Conservation (phyloP, 2,888 invertebrate genomes). For the Drosophila neotestacea region DNA sequence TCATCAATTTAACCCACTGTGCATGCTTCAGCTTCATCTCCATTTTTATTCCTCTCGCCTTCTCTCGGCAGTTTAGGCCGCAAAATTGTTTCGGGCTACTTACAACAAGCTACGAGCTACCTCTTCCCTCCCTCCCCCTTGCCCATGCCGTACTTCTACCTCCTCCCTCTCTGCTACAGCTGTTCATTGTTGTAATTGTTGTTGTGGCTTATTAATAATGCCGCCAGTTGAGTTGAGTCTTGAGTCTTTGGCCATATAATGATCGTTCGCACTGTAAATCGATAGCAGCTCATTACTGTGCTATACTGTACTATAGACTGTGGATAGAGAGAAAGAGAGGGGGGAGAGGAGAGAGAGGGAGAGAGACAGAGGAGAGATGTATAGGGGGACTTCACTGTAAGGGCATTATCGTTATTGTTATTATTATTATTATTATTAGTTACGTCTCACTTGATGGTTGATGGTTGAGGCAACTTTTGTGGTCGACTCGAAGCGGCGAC, state of each 20-base stretch:
- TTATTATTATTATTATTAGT: slow-evolving; percentile 53
- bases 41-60: slow-evolving; percentile 1
- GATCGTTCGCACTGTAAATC: slow-evolving; percentile 65
- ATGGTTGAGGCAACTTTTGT: slow-evolving; percentile 61
- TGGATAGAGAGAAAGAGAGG: background rate
- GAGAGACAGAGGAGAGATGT: no score
- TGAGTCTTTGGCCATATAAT: slow-evolving; percentile 46
- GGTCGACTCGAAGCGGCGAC: slow-evolving; percentile 56
- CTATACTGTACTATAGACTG: slow-evolving; percentile 3
- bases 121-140: background rate
- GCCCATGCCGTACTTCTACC: background rate
- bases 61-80: slow-evolving; percentile 73
- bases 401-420: slow-evolving; percentile 46
- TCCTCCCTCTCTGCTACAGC: slow-evolving; percentile 35
- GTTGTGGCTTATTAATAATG: slow-evolving; percentile 76
- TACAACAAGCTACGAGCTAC: slow-evolving; percentile 57
- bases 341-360: no score
- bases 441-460: slow-evolving; percentile 54
- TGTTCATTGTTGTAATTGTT: slow-evolving; percentile 77
- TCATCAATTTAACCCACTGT: no score
- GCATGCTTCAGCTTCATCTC: background rate
- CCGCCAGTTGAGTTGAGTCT: slow-evolving; percentile 20
- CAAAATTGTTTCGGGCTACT: slow-evolving; percentile 78
- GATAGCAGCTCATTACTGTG: slow-evolving; percentile 76
- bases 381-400: slow-evolving; percentile 10